Conservation (phyloP, 2,113 vertebrate species). For the Nesoenas mayeri region DNA sequence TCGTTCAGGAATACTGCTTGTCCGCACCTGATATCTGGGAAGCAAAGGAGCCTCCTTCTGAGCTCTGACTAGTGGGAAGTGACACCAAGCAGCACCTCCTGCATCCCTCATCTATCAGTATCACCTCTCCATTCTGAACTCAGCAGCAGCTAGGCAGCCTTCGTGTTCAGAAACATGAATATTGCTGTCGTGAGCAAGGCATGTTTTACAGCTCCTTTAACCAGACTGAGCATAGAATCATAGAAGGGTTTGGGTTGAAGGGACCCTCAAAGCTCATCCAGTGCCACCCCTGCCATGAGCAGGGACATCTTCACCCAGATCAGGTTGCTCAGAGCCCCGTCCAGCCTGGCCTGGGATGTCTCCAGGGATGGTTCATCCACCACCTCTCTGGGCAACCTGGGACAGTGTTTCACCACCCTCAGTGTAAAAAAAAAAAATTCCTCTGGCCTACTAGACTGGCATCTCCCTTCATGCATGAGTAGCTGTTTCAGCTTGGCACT, state of each 20-base stretch:
- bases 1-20: neutral
- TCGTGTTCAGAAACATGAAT: neutral
- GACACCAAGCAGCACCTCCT: neutral
- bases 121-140: neutral
- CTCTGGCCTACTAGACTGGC: neutral
- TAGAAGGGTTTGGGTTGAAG: too few species aligned
- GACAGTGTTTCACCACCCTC: too few species aligned
- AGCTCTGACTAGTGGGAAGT: neutral
- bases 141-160: neutral
- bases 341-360: too few species aligned
- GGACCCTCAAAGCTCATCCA: too few species aligned
- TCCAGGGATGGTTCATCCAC: too few species aligned
- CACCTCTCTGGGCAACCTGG: too few species aligned
- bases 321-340: too few species aligned
- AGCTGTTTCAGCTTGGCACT: neutral
- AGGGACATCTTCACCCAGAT: too few species aligned
- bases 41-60: neutral
- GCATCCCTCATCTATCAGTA: neutral
- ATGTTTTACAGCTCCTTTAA: neutral
- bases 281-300: too few species aligned
- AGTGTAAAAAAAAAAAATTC: too few species aligned
- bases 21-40: neutral
- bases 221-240: neutral
- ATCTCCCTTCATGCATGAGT: neutral
- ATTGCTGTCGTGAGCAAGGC: neutral